Conservation (phyloP, 2,797 vertebrate genomes). For the Molossus molossus region DNA sequence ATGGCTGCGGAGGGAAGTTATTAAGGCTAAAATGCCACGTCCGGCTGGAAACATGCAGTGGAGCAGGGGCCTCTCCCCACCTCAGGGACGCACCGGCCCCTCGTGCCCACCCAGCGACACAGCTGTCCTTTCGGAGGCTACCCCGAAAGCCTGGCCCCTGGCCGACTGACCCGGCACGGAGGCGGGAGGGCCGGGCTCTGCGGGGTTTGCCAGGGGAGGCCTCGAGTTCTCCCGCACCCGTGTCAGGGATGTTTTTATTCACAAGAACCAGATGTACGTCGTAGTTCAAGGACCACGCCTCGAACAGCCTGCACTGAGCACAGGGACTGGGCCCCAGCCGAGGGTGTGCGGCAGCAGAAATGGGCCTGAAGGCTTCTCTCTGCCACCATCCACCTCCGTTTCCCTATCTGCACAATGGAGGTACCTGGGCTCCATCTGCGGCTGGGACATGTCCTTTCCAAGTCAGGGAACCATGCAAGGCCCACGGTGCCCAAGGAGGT, state of each 20-base stretch:
- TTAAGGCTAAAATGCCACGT: conserved; percentile 78
- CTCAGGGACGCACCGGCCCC: neutral
- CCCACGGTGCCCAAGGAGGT: neutral
- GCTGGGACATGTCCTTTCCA: neutral
- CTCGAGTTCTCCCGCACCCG: neutral
- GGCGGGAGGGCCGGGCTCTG: neutral
- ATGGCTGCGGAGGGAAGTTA: conserved; percentile 37
- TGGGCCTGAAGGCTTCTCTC: neutral
- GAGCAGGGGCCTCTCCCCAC: neutral
- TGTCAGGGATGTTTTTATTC: neutral
- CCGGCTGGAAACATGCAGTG: conserved; percentile 47
- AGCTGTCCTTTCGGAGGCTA: neutral
- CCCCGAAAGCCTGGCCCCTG: neutral
- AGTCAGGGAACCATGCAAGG: neutral
- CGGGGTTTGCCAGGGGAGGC: neutral
- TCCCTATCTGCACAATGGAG: neutral
- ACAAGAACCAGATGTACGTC: neutral
- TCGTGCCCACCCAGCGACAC: neutral
- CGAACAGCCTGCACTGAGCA: neutral
- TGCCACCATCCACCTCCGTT: neutral
- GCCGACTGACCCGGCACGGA: neutral
- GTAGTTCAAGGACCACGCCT: neutral
- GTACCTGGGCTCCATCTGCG: neutral
- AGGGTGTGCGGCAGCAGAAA: neutral
- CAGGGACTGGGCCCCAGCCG: neutral